Conservation (phyloP, 2,797 vertebrate genomes). For the Scleropages formosus region DNA sequence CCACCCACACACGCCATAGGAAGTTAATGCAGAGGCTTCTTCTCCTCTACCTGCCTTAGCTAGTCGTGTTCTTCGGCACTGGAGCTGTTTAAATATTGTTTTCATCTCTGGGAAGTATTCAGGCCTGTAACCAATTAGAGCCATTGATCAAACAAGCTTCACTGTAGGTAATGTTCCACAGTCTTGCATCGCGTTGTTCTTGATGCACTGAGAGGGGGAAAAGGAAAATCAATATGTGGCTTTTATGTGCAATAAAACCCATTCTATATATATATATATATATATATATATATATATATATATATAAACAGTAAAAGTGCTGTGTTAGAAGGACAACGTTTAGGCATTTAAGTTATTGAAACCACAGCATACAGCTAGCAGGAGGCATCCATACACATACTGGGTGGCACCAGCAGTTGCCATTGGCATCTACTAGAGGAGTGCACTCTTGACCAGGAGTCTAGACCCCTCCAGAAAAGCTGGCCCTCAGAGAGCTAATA, state of each 20-base stretch:
- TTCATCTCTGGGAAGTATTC: slow-evolving; percentile 51
- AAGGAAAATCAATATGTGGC: slow-evolving; percentile 51
- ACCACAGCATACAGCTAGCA: slow-evolving; percentile 34
- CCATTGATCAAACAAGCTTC: slow-evolving; percentile 56
- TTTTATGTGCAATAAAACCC: slow-evolving; percentile 56
- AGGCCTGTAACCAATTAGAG: slow-evolving; percentile 58
- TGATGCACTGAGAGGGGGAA: slow-evolving; percentile 19
- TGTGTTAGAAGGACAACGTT: slow-evolving; percentile 47
- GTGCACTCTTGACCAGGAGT: background rate
- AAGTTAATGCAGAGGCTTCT: slow-evolving; percentile 7
- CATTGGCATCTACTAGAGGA: slow-evolving; percentile 5
- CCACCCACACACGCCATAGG: slow-evolving; percentile 16
- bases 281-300: slow-evolving; percentile 13
- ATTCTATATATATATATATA: slow-evolving; percentile 43
- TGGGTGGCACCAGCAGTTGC: background rate
- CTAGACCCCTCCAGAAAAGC: background rate
- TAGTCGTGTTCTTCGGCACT: slow-evolving; percentile 31
- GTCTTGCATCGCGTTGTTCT: slow-evolving; percentile 47
- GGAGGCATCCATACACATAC: background rate
- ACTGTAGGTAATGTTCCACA: slow-evolving; percentile 52
- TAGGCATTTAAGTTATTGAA: slow-evolving; percentile 36
- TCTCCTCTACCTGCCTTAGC: slow-evolving; percentile 26
- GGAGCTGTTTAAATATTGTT: slow-evolving; percentile 42
- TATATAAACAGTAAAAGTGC: slow-evolving; percentile 43
- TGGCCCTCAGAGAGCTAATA: background rate